A percentile compares a stretch with the other conserved stretches of the same genome.
Conservation (phyloP, 2,797 vertebrate genomes). For the Anguilla obscura region DNA sequence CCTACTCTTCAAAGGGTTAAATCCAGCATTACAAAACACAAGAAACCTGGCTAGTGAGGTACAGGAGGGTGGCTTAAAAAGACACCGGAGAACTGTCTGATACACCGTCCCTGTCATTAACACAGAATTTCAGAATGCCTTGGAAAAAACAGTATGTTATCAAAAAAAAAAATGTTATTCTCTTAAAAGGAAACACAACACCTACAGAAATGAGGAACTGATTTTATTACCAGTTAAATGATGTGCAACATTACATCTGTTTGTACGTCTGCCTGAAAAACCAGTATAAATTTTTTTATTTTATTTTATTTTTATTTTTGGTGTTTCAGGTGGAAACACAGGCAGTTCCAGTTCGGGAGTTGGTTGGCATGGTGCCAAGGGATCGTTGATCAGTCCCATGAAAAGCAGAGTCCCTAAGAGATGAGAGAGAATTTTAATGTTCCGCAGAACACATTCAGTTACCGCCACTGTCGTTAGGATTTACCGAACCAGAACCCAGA, state of each 20-base stretch:
- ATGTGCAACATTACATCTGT: neutral
- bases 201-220: no score
- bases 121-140: no score
- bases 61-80: no score
- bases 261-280: neutral
- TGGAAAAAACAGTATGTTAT: no score
- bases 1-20: neutral
- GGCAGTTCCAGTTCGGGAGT: no score
- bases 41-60: neutral
- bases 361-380: neutral
- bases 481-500: neutral
- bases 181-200: no score
- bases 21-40: neutral
- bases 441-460: neutral
- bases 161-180: no score
- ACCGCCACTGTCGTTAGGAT: neutral
- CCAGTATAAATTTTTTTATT: neutral
- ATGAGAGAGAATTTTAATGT: neutral
- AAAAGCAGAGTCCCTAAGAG: neutral
- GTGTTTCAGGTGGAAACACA: neutral
- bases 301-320: no score
- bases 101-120: neutral
- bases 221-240: no score
- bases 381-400: neutral
- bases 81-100: no score